Base-by-base conservation (phyloP, 2,888 invertebrate genomes). In the Dyspetes luteomarginatus region DNA sequence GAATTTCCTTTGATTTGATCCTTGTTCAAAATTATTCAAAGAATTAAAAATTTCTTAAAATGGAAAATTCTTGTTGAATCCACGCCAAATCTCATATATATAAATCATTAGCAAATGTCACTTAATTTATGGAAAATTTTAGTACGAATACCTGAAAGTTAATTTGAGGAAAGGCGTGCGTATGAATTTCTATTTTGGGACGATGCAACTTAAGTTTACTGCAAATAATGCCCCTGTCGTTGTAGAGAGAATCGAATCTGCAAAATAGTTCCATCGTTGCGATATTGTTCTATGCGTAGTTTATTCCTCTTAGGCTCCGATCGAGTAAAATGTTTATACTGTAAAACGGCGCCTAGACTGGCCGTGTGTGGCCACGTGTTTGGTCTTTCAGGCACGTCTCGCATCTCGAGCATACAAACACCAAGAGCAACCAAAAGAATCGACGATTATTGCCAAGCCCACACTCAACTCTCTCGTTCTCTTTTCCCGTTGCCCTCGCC, bases 261-360 rank as follows among this genome's bases (percentile, higher is more conserved):
- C 9, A 26, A 17, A 45, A 15, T 22, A 52, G 41, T 41, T 36
- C 17, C 24, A 65, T 60, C 64, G 22, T 62, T 78, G 65, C 62
- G 52, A 60, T 64, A 41, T 41, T 12, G 12, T 41, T 12, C 7
- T 2, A 2, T 12, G 5, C 36, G 36, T 36, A 36, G 65, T 60
- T 73, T 78, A 79, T 17, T 30, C 30, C 91, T 92, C n/a, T 91
- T 93, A 93, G 93, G 84, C 93, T 93, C 82, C 93, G 93, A 89
- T 93, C 93, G 83, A 93, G 93, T 86, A 93, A 93, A 78, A 69
- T 75, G 72, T 50, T 76, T 36, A 36, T 71, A 73, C 65, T 41
- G 67, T 64, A 58, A 72, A 28, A 65, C 48, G 78, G 75, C 75
- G 79, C 68, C 71, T 56, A 77, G 78, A 15, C 12, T 65, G 78